These are phyloP conservation scores for Drosophila nigrodunni DNA, from an alignment of 1,140 invertebrate genomes.

Conservation along the genomic window DNA sequence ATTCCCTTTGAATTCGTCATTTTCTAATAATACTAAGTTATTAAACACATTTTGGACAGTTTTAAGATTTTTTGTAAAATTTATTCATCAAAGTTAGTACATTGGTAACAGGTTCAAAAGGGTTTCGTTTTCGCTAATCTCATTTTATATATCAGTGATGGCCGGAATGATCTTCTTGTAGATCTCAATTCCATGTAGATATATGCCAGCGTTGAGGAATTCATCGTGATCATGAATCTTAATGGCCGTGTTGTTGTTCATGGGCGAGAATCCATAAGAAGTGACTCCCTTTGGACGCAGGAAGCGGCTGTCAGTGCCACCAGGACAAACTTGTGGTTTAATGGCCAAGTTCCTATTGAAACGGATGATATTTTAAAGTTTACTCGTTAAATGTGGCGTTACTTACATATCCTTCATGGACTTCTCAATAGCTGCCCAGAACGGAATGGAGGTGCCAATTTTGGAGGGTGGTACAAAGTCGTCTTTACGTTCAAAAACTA, in stretches of 20 bases:
- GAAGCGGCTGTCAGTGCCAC: conserved; percentile 91
- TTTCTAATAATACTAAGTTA: too few species aligned
- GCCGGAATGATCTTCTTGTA: conserved; percentile 87
- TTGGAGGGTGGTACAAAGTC: conserved; percentile 88
- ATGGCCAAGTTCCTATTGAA: conserved; percentile 85
- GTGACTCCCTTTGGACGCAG: conserved; percentile 84
- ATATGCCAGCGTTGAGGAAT: conserved; percentile 88
- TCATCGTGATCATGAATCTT: conserved; percentile 92
- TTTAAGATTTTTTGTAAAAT: neutral
- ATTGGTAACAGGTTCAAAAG: neutral
- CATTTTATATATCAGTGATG: conserved; percentile 84
- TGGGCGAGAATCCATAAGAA: conserved; percentile 91
- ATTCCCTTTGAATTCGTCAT: too few species aligned
- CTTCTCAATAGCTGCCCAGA: conserved; percentile 91
- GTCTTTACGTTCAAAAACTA: conserved; percentile 90
- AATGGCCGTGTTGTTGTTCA: conserved; percentile 88
- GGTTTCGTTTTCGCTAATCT: neutral
- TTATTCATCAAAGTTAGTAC: neutral
- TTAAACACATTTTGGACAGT: too few species aligned
- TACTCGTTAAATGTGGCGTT: too few species aligned
- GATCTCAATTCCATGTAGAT: conserved; percentile 89
- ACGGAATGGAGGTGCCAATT: conserved; percentile 89
- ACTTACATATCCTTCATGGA: conserved; percentile 86
- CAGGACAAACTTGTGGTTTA: conserved; percentile 90
- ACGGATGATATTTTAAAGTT: neutral